Evolutionary conservation across 2,888 invertebrate species (phyloP).

Genomic region (Helobdella robusta): DNA sequence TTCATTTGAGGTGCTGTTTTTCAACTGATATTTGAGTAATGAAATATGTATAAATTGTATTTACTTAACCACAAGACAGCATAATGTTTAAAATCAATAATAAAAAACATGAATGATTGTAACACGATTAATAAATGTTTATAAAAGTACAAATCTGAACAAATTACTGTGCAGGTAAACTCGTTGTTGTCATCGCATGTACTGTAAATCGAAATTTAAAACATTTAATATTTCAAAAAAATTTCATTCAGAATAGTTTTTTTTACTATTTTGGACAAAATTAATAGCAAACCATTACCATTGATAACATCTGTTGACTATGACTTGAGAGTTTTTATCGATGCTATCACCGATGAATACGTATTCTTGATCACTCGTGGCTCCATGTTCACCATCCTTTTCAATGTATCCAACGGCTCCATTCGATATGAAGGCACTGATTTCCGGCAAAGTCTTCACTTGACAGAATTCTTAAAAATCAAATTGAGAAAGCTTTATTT

Average conservation of each 20-base stretch:
- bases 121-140: background rate
- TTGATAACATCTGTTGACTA: conserved; percentile 14
- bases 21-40: background rate
- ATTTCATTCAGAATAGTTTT: background rate
- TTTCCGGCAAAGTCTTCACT: background rate
- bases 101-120: background rate
- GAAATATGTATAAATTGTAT: background rate
- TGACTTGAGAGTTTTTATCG: background rate
- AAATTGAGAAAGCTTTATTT: no score
- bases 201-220: background rate
- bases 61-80: background rate
- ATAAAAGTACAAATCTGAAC: background rate
- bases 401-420: conserved; percentile 20
- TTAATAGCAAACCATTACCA: conserved; percentile 13
- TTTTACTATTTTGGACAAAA: background rate
- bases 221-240: background rate
- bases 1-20: background rate
- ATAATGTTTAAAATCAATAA: background rate
- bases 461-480: conserved; percentile 9
- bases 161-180: conserved; percentile 11
- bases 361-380: conserved; percentile 10
- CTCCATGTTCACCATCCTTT: conserved; percentile 17
- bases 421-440: background rate
- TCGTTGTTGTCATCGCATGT: conserved; percentile 15
- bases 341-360: conserved; percentile 16